These are phyloP conservation scores for Timema podura DNA, from an alignment of 2,888 invertebrate genomes.

Conservation along the genomic window DNA sequence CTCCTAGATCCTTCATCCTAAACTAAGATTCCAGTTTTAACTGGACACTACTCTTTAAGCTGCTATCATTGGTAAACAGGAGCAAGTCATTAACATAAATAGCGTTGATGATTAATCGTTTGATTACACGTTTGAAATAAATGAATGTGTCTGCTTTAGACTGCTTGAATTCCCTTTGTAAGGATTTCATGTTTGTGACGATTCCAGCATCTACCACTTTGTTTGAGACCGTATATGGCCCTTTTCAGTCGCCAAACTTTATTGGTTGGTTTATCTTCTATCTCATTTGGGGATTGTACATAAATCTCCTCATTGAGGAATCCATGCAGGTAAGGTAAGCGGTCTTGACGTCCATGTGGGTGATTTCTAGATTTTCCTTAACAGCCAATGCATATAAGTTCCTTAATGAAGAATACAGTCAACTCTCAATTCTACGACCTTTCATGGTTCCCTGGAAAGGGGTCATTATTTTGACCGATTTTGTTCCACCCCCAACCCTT, in stretches of 20 bases:
- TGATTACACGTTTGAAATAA: too few species aligned
- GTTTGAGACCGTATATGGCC: background rate
- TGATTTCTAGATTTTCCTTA: background rate
- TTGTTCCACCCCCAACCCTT: too few species aligned
- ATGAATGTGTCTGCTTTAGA: background rate
- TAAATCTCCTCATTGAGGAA: background rate
- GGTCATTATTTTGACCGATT: too few species aligned
- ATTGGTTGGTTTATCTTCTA: background rate
- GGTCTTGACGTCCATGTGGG: slow-evolving; percentile 5
- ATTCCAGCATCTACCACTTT: slow-evolving; percentile 8
- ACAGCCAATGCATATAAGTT: background rate
- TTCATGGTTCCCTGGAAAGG: too few species aligned
- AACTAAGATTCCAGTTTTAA: too few species aligned
- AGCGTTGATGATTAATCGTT: too few species aligned
- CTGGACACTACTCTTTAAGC: too few species aligned
- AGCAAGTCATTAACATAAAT: too few species aligned
- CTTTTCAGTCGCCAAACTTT: slow-evolving; percentile 4
- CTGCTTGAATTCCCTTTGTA: background rate
- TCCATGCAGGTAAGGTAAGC: background rate
- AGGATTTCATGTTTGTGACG: background rate
- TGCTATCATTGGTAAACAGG: too few species aligned
- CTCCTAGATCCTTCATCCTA: too few species aligned
- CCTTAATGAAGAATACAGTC: background rate
- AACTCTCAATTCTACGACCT: too few species aligned
- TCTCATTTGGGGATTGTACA: background rate